Evolutionary conservation across 2,888 invertebrate genomes (phyloP).

Genomic region (Galerucella pusilla): DNA sequence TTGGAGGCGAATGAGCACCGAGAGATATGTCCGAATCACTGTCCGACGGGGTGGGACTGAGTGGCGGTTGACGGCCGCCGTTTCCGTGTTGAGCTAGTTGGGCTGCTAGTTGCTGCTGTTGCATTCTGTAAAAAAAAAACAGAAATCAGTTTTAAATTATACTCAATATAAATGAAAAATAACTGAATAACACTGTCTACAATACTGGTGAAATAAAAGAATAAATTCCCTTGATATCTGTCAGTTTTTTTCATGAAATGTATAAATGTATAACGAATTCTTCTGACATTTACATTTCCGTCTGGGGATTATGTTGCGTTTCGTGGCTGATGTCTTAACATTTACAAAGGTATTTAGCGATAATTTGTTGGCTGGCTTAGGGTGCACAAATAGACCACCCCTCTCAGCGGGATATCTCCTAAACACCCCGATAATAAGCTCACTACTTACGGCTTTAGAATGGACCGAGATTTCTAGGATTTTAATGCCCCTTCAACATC

Average conservation of each 20-base stretch:
- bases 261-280: slow-evolving; percentile 2
- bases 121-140: slow-evolving; percentile 62
- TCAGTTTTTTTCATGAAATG: not conserved
- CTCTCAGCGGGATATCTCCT: slow-evolving; percentile 55
- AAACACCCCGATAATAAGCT: slow-evolving; percentile 50
- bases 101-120: slow-evolving; percentile 64
- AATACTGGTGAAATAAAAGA: too few species aligned
- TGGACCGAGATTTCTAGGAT: slow-evolving; percentile 50
- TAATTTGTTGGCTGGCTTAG: slow-evolving; percentile 54
- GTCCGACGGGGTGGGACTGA: slow-evolving; percentile 64
- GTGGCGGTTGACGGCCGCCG: slow-evolving; percentile 56
- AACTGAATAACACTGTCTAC: too few species aligned
- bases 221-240: not conserved
- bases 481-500: slow-evolving; percentile 35
- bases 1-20: slow-evolving; percentile 63
- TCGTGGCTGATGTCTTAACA: slow-evolving; percentile 44
- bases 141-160: too few species aligned
- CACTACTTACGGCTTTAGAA: slow-evolving; percentile 49
- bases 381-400: slow-evolving; percentile 61
- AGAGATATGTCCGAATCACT: slow-evolving; percentile 66
- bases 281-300: slow-evolving; percentile 46
- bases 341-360: slow-evolving; percentile 50
- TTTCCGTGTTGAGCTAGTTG: slow-evolving; percentile 61
- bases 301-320: slow-evolving; percentile 46
- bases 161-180: too few species aligned